Conservation (phyloP, 2,797 vertebrate genomes). For the Masticophis lateralis region DNA sequence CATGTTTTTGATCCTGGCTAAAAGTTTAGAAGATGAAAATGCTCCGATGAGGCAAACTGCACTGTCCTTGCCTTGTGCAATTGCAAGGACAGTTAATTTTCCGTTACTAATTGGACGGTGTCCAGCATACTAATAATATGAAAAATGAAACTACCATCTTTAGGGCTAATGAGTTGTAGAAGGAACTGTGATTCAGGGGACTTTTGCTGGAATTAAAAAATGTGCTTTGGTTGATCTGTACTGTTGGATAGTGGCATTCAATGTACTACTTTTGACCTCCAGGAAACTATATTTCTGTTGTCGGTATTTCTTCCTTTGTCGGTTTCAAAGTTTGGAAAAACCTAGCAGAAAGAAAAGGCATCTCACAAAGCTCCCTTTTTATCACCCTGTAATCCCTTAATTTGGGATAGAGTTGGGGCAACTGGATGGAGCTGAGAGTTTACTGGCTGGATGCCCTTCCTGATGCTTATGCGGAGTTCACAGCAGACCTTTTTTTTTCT, state of each 20-base stretch:
- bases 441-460: neutral
- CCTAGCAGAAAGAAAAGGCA: neutral
- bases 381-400: neutral
- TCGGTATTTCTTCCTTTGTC: neutral
- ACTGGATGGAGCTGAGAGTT: neutral
- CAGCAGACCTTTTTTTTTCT: neutral
- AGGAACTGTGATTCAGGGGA: conserved; percentile 32
- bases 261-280: neutral
- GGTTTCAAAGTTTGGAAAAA: neutral
- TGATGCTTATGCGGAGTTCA: neutral
- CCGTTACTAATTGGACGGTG: conserved; percentile 73
- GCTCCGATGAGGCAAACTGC: conserved; percentile 40
- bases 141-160: conserved; percentile 66
- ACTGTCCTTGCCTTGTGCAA: conserved; percentile 63
- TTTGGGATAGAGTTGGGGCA: neutral
- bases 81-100: conserved; percentile 71
- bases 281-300: neutral
- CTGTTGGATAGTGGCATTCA: neutral
- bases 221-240: conserved; percentile 14
- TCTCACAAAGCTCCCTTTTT: neutral
- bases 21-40: conserved; percentile 59
- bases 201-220: conserved; percentile 14
- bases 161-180: conserved; percentile 47
- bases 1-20: conserved; percentile 48
- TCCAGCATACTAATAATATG: conserved; percentile 72